A percentile compares a stretch with the other conserved stretches of the same genome.
Conservation (phyloP, 2,888 invertebrate genomes). For the Lasiommata megera region DNA sequence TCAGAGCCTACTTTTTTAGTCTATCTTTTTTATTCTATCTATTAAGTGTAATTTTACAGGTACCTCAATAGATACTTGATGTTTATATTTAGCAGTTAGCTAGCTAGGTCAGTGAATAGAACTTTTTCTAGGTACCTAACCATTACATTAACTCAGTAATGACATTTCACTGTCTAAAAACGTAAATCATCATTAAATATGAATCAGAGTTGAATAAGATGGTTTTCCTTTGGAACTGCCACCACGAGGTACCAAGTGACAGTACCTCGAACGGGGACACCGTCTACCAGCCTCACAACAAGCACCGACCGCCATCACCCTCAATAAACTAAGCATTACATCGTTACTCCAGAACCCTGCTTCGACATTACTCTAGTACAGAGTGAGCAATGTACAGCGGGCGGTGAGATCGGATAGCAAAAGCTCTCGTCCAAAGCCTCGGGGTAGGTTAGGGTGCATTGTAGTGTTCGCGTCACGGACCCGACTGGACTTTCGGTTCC, state of each 20-base stretch:
- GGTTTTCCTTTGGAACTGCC: slow-evolving; percentile 39
- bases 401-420: slow-evolving; percentile 30
- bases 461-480: slow-evolving; percentile 57
- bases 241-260: slow-evolving; percentile 49
- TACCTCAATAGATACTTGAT: too few relatives aligned
- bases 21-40: too few relatives aligned
- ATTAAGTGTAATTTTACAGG: too few relatives aligned
- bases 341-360: slow-evolving; percentile 12
- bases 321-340: slow-evolving; percentile 24
- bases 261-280: slow-evolving; percentile 63
- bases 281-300: slow-evolving; percentile 37
- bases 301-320: neutral
- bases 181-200: slow-evolving; percentile 29
- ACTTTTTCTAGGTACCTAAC: neutral
- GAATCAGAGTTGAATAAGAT: slow-evolving; percentile 33
- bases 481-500: slow-evolving; percentile 36
- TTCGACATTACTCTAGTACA: neutral
- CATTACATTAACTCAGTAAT: neutral
- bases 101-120: too few relatives aligned
- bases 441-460: slow-evolving; percentile 77
- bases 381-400: slow-evolving; percentile 43
- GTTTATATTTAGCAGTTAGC: too few relatives aligned
- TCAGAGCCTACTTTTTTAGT: too few relatives aligned
- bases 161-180: slow-evolving; percentile 7
- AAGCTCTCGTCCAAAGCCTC: slow-evolving; percentile 41